Percentiles rank a stretch among this genome's conserved stretches.
Conservation (phyloP, 1,140 invertebrate species). For the Oryzaephilus surinamensis region DNA sequence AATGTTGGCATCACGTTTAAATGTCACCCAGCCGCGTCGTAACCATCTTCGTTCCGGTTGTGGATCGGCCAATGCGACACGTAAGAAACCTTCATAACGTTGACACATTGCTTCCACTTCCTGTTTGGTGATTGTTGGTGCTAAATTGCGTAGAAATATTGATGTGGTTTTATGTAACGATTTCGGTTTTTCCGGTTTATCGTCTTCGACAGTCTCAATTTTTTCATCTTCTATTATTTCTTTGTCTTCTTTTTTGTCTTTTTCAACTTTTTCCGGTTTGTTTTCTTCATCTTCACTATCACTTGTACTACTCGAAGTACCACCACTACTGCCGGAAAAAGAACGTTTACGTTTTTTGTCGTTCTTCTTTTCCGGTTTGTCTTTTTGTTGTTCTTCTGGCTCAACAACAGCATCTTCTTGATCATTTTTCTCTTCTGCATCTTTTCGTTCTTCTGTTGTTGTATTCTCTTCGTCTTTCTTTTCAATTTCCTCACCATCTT, state of each 20-base stretch:
- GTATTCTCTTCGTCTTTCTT: slow-evolving; percentile 15
- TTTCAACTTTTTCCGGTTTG: slow-evolving; percentile 26
- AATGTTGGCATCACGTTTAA: slow-evolving; percentile 92
- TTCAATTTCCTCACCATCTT: slow-evolving; percentile 16
- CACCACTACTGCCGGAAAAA: slow-evolving; percentile 33
- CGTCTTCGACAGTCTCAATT: slow-evolving; percentile 34
- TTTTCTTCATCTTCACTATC: slow-evolving; percentile 31
- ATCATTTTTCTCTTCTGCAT: slow-evolving; percentile 13
- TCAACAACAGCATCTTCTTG: slow-evolving; percentile 8
- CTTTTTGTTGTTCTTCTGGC: slow-evolving; percentile 1
- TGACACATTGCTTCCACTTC: slow-evolving; percentile 69
- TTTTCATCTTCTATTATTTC: slow-evolving; percentile 30
- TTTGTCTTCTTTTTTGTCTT: slow-evolving; percentile 35
- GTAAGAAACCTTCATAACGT: slow-evolving; percentile 83
- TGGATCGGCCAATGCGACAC: slow-evolving; percentile 94
- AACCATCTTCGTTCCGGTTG: slow-evolving; percentile 91
- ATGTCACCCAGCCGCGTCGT: slow-evolving; percentile 96
- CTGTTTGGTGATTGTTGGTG: slow-evolving; percentile 89
- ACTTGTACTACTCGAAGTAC: slow-evolving; percentile 32
- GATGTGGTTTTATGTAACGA: slow-evolving; percentile 89
- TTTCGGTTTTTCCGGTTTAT: slow-evolving; percentile 52
- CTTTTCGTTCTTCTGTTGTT: slow-evolving; percentile 23
- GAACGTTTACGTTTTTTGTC: slow-evolving; percentile 34
- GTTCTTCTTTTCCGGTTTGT: slow-evolving; percentile 10
- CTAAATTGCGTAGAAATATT: slow-evolving; percentile 92